These are phyloP conservation scores for Tetramorium bicarinatum DNA, from an alignment of 2,888 invertebrate genomes.

Conservation along the genomic window DNA sequence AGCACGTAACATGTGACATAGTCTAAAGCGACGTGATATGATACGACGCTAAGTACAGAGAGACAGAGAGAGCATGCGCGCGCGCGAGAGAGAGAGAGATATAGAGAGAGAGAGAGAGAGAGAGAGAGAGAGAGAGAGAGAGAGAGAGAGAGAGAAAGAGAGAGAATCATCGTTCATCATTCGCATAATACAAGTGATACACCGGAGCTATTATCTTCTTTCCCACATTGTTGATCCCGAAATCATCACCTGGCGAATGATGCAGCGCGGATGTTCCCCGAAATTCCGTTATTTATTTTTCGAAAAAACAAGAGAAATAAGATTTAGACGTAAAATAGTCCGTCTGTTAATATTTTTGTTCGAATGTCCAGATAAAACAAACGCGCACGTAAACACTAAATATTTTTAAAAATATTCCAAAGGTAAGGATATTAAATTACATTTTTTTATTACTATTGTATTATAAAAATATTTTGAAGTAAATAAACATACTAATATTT, in stretches of 20 bases:
- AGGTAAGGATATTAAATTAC: not conserved
- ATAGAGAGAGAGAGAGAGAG: constrained; percentile 32
- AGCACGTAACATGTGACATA: constrained; percentile 61
- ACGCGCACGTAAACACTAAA: not conserved
- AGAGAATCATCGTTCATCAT: constrained; percentile 71
- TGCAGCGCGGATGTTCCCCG: not conserved
- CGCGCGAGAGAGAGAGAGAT: too few relatives aligned
- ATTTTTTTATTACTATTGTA: not conserved
- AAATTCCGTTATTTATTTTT: constrained; percentile 30
- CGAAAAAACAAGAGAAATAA: not conserved
- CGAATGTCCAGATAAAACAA: not conserved
- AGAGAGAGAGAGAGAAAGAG: constrained; percentile 60
- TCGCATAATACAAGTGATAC: constrained; percentile 60
- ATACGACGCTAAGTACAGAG: constrained; percentile 53
- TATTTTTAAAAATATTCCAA: not conserved
- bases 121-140: constrained; percentile 31
- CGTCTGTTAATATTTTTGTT: not conserved
- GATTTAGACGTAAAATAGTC: not conserved
- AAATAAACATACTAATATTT: constrained; percentile 7
- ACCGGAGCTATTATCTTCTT: constrained; percentile 62
- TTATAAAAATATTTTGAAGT: not conserved
- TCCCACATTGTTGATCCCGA: constrained; percentile 38
- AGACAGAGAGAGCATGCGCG: constrained; percentile 36
- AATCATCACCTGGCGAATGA: constrained; percentile 41
- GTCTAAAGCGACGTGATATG: constrained; percentile 49